Evolutionary conservation across 1,140 invertebrate species (phyloP), one percentile per base, ranked within the genome.

Genomic region (Zaprionus davidi): DNA sequence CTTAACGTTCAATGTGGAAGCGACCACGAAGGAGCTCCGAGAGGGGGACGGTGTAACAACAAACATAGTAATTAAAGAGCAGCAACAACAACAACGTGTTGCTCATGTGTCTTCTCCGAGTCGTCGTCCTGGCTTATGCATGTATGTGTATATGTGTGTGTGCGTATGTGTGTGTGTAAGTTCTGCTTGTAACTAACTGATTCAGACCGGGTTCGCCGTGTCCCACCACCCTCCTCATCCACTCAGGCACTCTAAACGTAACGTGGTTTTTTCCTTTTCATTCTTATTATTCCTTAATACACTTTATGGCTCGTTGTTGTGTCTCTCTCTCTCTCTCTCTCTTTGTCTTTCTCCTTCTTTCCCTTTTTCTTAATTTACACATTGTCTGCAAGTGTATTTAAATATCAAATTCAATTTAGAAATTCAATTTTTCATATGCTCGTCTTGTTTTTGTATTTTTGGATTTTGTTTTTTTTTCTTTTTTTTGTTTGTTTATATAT

Each of bases 341-440:
- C 57, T 20, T 34, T 34, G 7, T 59, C 58, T 55, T 11, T 51
- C 49, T 67, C 13, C 66, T 64, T 56, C 59, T 76, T 62, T 31
- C 51, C 44, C 74, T 20, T 28, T 74, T 64, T 81, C 76, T 75
- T 70, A 73, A 70, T 81, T 92, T 92, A 92, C 92, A 92, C 92
- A 92, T 92, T 92, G 92, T 92, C 92, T 92, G 92, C 92, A 92
- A 92, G 92, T 92, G 91, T 92, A 91, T 71, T 76, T 75, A 11
- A 64, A 71, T 58, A 60, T 76, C 59, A 64, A 71, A 70, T 59
- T 71, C 31, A 70, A 64, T 80, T 80, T 71, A 56, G 70, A 73
- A 73, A 65, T 65, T 34, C 9, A 34, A 34, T 67, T 57, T 58
- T 69, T 59, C 67, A 78, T 53, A 57, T 63, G 63, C 67, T 68